Evolutionary conservation across 2,888 invertebrate species (phyloP).

Genomic region (Sarcophaga caerulescens): DNA sequence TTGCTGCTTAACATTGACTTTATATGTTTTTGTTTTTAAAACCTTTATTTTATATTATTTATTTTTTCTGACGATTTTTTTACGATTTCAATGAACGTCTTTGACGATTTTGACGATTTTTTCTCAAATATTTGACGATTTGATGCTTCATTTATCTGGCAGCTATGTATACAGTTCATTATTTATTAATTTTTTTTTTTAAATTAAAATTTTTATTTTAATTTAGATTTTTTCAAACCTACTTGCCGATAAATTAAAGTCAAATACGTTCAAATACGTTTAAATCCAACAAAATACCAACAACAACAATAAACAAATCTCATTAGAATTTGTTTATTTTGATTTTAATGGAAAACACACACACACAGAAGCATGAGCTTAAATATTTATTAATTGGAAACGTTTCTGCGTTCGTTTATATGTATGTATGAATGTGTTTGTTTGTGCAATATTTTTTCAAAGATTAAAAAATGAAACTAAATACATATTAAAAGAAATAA

Average conservation of each 20-base stretch:
- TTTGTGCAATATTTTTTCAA: constrained; percentile 54
- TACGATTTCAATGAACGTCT: too few relatives aligned
- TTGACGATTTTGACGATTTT: too few relatives aligned
- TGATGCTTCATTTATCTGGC: too few relatives aligned
- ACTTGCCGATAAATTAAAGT: constrained; percentile 32
- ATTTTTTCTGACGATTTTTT: too few relatives aligned
- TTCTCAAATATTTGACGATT: too few relatives aligned
- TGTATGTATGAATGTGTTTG: not conserved
- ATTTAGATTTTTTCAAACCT: not conserved
- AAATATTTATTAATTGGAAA: not conserved
- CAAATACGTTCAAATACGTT: constrained; percentile 16
- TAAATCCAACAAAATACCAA: constrained; percentile 6
- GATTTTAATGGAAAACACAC: constrained; percentile 43
- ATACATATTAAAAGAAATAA: constrained; percentile 45
- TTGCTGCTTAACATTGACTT: too few relatives aligned
- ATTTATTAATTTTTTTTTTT: not conserved
- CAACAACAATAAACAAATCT: constrained; percentile 15
- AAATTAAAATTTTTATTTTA: not conserved
- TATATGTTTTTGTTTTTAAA: too few relatives aligned
- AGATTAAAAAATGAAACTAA: constrained; percentile 44
- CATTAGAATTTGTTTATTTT: constrained; percentile 57
- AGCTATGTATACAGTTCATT: too few relatives aligned
- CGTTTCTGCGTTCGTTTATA: not conserved
- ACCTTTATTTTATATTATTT: too few relatives aligned
- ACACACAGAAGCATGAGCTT: constrained; percentile 5